phyloP scores from a whole-genome alignment of 2,888 invertebrate genomes.

The Lycaena phlaeas region DNA sequence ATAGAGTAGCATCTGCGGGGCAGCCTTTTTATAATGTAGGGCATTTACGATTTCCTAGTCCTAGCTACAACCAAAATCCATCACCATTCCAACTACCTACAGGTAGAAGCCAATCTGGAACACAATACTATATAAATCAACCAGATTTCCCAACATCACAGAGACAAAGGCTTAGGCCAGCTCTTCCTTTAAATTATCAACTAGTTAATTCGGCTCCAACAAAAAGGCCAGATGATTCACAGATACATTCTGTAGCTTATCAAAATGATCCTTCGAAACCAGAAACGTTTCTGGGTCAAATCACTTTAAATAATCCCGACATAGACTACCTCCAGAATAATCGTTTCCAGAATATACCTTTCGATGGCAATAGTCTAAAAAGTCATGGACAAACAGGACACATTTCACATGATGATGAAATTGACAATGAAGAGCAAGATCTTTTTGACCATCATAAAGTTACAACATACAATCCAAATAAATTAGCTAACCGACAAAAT shows the following conservation, averaged over 20 bases:
- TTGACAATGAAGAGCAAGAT: slow-evolving; percentile 56
- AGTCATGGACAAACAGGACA: slow-evolving; percentile 57
- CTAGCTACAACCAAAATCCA: slow-evolving; percentile 65
- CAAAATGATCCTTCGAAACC: slow-evolving; percentile 74
- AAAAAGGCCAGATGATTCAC: slow-evolving; percentile 69
- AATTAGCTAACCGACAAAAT: slow-evolving; percentile 45
- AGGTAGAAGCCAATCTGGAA: slow-evolving; percentile 59
- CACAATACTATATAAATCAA: slow-evolving; percentile 62
- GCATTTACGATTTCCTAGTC: slow-evolving; percentile 53
- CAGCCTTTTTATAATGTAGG: slow-evolving; percentile 50
- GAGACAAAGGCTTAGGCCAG: slow-evolving; percentile 53
- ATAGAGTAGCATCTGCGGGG: slow-evolving; percentile 39
- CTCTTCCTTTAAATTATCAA: slow-evolving; percentile 59
- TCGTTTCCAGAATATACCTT: slow-evolving; percentile 59
- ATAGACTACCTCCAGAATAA: slow-evolving; percentile 59
- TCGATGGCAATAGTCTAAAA: slow-evolving; percentile 64
- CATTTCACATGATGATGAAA: slow-evolving; percentile 49
- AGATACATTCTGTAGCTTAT: slow-evolving; percentile 71
- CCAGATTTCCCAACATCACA: slow-evolving; percentile 51
- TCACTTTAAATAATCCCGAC: slow-evolving; percentile 75
- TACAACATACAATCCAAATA: slow-evolving; percentile 62
- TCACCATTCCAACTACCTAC: slow-evolving; percentile 63
- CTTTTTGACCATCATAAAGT: slow-evolving; percentile 57
- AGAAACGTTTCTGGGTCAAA: slow-evolving; percentile 76
- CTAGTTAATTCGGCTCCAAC: slow-evolving; percentile 62